Percentiles rank a stretch among this genome's conserved stretches.
Evolutionary conservation across 2,113 vertebrate genomes (phyloP).

Genomic region (Macheiramphus alcinus): DNA sequence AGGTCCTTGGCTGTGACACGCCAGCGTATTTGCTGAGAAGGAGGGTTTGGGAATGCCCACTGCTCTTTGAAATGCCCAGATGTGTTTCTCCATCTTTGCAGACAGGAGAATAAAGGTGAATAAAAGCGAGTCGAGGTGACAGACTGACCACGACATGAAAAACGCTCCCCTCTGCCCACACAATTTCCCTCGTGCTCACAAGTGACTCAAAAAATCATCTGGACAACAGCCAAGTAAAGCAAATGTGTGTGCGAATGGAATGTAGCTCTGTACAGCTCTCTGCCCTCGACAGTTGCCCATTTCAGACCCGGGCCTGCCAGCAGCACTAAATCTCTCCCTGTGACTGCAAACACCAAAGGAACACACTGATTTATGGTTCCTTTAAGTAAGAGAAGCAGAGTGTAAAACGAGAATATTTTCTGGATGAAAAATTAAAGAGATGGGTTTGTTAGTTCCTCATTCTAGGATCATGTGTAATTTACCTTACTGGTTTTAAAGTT

Average conservation of each 20-base stretch:
- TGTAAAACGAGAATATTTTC: constrained; percentile 54
- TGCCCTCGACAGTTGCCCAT: background rate
- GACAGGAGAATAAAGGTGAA: background rate
- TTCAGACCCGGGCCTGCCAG: background rate
- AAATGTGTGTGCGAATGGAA: background rate
- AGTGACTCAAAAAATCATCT: background rate
- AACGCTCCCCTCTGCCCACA: background rate
- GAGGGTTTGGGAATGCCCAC: background rate
- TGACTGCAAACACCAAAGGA: background rate
- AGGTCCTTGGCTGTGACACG: background rate
- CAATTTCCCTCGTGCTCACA: background rate
- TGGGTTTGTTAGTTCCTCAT: background rate
- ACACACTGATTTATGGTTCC: constrained; percentile 1
- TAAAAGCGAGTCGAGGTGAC: background rate
- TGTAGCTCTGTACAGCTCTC: background rate
- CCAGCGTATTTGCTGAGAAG: background rate
- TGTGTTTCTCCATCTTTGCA: background rate
- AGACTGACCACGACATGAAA: background rate
- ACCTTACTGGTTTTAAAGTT: background rate
- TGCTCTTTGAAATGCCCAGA: background rate
- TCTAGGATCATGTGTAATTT: background rate
- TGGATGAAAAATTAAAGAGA: constrained; percentile 37
- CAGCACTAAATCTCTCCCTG: background rate
- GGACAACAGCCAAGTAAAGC: background rate
- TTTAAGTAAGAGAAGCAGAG: constrained; percentile 19